Evolutionary conservation across 1,140 invertebrate genomes (phyloP), one percentile per base, ranked within the genome.

Genomic region (Drosophila cardini): DNA sequence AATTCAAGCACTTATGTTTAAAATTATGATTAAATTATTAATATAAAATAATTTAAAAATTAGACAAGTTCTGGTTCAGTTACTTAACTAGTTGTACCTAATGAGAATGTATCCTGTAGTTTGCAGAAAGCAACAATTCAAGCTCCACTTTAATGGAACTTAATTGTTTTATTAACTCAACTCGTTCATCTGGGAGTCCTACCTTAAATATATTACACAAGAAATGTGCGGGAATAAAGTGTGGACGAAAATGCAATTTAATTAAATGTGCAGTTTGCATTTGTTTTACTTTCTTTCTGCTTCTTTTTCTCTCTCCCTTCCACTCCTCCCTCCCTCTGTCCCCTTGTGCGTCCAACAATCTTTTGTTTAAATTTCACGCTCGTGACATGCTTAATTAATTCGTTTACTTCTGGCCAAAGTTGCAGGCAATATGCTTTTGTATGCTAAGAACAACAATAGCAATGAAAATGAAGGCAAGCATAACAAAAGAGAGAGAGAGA

Each of bases 351-450:
- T 42, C 21, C 38, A 56, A 60, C 52, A 64, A 67, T 67, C 72
- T 87, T 85, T 87, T 89, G 84, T 87, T 89, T 75, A 65, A 83
- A 84, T 80, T 89, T 79, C 43, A 65, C 73, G 70, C 83, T 76
- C 65, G 72, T 87, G 76, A 87, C 80, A 89, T 83, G 80, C 72
- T 89, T 87, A 87, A 87, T 87, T 87, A 87, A 87, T 83, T 89
- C 69, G 68, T 80, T 84, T 86, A 78, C 82, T 80, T 79, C 18
- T n/a, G 15, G n/a, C 38, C 2, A 36, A 30, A 38, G 34, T 30
- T 36, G 26, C 21, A 6, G 60, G 60, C 45, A 21, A 38, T 50
- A 38, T 50, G 45, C 46, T 50, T 62, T 62, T 50, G 45, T 62
- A 11, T 8, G 46, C 32, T 45, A 50, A 15, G 60, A 50, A 26